phyloP scores from a whole-genome alignment of 92 coral and sea anemone species.

The Phenganax marumi region DNA sequence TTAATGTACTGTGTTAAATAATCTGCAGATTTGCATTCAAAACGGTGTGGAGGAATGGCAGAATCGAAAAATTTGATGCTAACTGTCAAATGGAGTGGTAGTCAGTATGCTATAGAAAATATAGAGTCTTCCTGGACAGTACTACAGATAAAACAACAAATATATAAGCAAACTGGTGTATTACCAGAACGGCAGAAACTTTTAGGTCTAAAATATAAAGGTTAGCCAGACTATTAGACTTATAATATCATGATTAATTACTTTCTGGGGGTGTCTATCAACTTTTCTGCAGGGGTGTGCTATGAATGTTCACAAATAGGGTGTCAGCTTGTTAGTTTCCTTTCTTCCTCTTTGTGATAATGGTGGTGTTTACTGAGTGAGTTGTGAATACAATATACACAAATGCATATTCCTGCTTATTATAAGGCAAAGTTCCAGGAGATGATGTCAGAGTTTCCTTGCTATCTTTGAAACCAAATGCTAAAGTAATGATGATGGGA shows the following conservation, averaged over 20 bases:
- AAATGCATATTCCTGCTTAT: too few relatives aligned
- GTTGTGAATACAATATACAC: too few relatives aligned
- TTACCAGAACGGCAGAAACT: slow-evolving; percentile 89
- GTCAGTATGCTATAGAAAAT: slow-evolving; percentile 71
- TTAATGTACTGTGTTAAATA: background rate
- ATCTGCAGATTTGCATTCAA: background rate
- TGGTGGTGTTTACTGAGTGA: too few relatives aligned
- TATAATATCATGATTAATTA: background rate
- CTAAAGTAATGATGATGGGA: slow-evolving; percentile 99
- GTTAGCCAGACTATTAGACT: slow-evolving; percentile 39
- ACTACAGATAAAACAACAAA: slow-evolving; percentile 64
- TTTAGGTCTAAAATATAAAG: slow-evolving; percentile 84
- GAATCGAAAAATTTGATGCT: slow-evolving; percentile 31
- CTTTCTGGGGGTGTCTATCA: background rate
- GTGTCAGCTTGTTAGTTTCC: too few relatives aligned
- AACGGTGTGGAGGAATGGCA: slow-evolving; percentile 4
- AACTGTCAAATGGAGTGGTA: slow-evolving; percentile 94
- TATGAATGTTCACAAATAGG: too few relatives aligned
- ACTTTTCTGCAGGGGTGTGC: background rate
- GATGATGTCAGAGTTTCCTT: slow-evolving; percentile 70
- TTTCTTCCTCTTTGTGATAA: too few relatives aligned
- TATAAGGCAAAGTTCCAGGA: slow-evolving; percentile 76
- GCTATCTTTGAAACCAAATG: slow-evolving; percentile 74
- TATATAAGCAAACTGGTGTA: slow-evolving; percentile 85
- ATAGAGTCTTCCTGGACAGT: slow-evolving; percentile 68